These are phyloP conservation scores for Chromis chromis DNA, from an alignment of 2,797 vertebrate species.

Conservation along the genomic window DNA sequence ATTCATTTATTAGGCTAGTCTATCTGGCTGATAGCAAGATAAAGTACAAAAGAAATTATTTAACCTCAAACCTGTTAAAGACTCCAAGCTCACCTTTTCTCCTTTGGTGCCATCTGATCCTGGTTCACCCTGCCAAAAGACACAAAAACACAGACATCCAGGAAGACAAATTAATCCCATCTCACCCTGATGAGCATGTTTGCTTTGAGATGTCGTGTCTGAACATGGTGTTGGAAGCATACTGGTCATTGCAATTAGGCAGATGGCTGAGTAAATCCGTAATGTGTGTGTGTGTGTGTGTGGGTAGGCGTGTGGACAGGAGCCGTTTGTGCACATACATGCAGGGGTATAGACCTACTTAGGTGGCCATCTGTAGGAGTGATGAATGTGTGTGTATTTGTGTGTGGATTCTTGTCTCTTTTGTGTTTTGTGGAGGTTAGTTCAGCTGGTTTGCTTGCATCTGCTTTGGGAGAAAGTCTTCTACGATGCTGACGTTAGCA, in stretches of 20 bases:
- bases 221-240: conserved; percentile 2
- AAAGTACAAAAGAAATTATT: conserved; percentile 25
- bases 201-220: conserved; percentile 15
- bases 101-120: conserved; percentile 76
- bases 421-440: conserved; percentile 31
- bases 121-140: conserved; percentile 71
- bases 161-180: conserved; percentile 34
- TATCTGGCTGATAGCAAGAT: neutral
- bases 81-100: conserved; percentile 74
- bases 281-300: neutral
- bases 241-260: conserved; percentile 28
- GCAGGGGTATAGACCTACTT: neutral
- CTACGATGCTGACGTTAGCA: conserved; percentile 64
- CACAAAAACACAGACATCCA: conserved; percentile 43
- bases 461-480: conserved; percentile 29
- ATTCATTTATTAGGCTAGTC: conserved; percentile 1
- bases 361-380: conserved; percentile 2
- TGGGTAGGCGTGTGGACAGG: neutral
- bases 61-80: conserved; percentile 16
- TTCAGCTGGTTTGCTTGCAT: conserved; percentile 51
- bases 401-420: conserved; percentile 18
- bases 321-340: conserved; percentile 1
- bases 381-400: conserved; percentile 3
- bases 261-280: neutral
- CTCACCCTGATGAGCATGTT: conserved; percentile 8